Evolutionary conservation across 2,888 invertebrate genomes (phyloP).

Genomic region (Eupsilia transversa): DNA sequence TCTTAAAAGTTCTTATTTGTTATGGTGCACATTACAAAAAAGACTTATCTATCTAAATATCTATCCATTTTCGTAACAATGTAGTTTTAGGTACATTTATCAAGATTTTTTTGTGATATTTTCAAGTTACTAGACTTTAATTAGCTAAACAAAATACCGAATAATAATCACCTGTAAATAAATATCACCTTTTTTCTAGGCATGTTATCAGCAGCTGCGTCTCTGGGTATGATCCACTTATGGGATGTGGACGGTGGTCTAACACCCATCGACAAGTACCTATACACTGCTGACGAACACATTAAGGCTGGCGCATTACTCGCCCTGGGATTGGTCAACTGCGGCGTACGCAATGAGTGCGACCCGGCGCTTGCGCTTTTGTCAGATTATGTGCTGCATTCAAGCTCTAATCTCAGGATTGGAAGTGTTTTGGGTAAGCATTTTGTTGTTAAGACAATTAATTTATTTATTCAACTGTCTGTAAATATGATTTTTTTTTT

Average conservation of each 20-base stretch:
- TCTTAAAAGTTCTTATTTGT: background rate
- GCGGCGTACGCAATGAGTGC: conserved; percentile 99
- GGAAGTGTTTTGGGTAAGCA: conserved; percentile 93
- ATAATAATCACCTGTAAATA: background rate
- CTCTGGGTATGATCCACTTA: conserved; percentile 97
- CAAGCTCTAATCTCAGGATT: conserved; percentile 95
- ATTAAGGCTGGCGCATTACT: conserved; percentile 99
- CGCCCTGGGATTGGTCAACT: conserved; percentile 99
- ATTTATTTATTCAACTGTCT: background rate
- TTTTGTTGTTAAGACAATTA: conserved; percentile 9
- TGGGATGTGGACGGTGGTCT: conserved; percentile 99
- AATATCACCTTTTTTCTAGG: conserved; percentile 80
- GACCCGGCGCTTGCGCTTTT: conserved; percentile 99
- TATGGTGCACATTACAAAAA: background rate
- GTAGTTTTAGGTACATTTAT: background rate
- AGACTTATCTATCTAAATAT: too few relatives aligned
- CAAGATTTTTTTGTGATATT: background rate
- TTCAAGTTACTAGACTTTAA: background rate
- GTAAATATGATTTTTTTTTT: background rate
- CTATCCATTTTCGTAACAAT: background rate
- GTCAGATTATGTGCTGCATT: conserved; percentile 97
- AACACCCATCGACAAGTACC: conserved; percentile 99
- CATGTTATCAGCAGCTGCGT: conserved; percentile 99
- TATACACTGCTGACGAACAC: conserved; percentile 98
- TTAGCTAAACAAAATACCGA: background rate